Evolutionary conservation across 1,140 invertebrate genomes (phyloP).

Genomic region (Galleria mellonella): DNA sequence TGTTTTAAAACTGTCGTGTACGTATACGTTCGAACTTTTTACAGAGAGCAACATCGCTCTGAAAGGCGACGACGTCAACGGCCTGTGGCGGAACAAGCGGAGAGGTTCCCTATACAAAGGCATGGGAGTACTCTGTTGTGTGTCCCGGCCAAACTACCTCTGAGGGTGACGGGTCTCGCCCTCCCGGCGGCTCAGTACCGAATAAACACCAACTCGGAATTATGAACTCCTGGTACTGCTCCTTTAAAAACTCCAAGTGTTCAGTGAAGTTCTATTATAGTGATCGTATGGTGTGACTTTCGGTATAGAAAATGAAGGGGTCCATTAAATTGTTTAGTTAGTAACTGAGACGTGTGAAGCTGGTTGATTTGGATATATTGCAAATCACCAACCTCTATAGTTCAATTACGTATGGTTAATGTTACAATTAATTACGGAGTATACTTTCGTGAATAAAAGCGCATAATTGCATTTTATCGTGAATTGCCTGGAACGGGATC

Average conservation of each 20-base stretch:
- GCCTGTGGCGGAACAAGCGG: constrained; percentile 76
- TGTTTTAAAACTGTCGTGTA: too few relatives aligned
- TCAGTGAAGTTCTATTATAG: constrained; percentile 6
- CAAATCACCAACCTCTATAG: constrained; percentile 8
- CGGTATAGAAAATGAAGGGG: constrained; percentile 49
- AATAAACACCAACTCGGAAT: constrained; percentile 12
- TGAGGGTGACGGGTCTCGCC: constrained; percentile 72
- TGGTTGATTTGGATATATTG: constrained; percentile 2
- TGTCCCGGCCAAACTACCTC: constrained; percentile 78
- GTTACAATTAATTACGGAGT: constrained; percentile 11
- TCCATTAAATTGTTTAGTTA: constrained; percentile 57
- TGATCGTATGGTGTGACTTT: neutral
- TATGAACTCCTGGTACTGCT: neutral
- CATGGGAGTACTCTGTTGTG: constrained; percentile 80
- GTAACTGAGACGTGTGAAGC: constrained; percentile 3
- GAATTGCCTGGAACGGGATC: constrained; percentile 67
- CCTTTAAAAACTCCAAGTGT: constrained; percentile 7
- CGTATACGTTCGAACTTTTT: too few relatives aligned
- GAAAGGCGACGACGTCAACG: constrained; percentile 75
- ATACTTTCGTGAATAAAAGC: constrained; percentile 7
- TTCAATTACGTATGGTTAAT: constrained; percentile 23
- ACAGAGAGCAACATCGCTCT: constrained; percentile 75
- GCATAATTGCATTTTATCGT: constrained; percentile 30
- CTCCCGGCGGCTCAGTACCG: constrained; percentile 25
- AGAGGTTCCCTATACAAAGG: constrained; percentile 79